Conservation (phyloP, 2,888 invertebrate genomes). For the Meteorus cinctellus region DNA sequence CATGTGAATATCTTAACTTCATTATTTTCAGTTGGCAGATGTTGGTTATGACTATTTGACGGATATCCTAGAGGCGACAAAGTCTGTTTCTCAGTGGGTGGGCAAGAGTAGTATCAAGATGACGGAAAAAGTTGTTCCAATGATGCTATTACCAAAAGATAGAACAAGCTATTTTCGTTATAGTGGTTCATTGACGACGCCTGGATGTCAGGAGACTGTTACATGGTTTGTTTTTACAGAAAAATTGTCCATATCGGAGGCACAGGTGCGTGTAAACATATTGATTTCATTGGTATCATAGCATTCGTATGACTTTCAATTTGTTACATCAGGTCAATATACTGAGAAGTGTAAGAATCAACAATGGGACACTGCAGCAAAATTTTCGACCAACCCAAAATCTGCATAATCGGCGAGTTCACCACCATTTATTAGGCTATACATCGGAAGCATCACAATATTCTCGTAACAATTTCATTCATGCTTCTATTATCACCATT, state of each 20-base stretch:
- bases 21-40: constrained; percentile 53
- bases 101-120: constrained; percentile 50
- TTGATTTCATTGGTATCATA: not conserved
- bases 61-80: constrained; percentile 58
- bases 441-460: constrained; percentile 36
- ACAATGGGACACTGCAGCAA: constrained; percentile 55
- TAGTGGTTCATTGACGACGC: constrained; percentile 84
- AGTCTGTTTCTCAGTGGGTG: constrained; percentile 56
- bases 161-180: constrained; percentile 79
- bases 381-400: constrained; percentile 74
- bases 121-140: constrained; percentile 61
- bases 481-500: not conserved
- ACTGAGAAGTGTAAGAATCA: constrained; percentile 53
- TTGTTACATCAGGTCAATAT: constrained; percentile 55
- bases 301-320: not conserved
- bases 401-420: constrained; percentile 57
- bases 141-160: constrained; percentile 77
- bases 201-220: constrained; percentile 83
- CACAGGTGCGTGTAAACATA: constrained; percentile 69
- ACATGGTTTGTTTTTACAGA: constrained; percentile 80
- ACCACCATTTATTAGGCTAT: constrained; percentile 60
- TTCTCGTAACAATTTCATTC: constrained; percentile 33
- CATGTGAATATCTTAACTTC: not conserved
- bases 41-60: constrained; percentile 59
- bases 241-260: constrained; percentile 75